A percentile compares a stretch with the other conserved stretches of the same genome.
Conservation (phyloP, 2,888 invertebrate genomes). For the Alcis repandata region DNA sequence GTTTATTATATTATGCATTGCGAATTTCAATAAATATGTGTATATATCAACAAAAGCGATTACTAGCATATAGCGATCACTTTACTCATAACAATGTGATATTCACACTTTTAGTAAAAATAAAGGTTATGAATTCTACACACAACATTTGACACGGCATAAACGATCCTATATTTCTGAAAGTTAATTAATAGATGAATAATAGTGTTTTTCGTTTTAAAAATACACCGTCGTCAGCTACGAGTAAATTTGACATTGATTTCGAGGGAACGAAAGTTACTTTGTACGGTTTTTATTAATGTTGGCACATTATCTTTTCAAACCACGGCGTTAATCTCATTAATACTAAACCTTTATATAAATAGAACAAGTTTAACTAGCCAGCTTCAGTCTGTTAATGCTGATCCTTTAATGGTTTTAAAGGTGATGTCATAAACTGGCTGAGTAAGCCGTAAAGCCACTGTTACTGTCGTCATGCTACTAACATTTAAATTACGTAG, state of each 20-base stretch:
- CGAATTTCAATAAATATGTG: background rate
- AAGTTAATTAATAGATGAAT: background rate
- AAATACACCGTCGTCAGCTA: background rate
- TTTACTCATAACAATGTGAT: background rate
- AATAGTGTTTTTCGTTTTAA: background rate
- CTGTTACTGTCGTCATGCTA: slow-evolving; percentile 17
- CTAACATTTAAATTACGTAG: slow-evolving; percentile 22
- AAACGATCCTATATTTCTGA: background rate
- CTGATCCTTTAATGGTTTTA: slow-evolving; percentile 20
- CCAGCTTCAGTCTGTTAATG: background rate
- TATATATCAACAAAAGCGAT: background rate
- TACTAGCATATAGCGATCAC: background rate
- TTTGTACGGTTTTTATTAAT: too few relatives aligned
- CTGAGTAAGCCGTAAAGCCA: slow-evolving; percentile 27
- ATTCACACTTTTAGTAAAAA: too few relatives aligned
- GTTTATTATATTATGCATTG: background rate
- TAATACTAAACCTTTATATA: too few relatives aligned
- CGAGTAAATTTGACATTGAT: background rate
- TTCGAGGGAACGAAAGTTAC: too few relatives aligned
- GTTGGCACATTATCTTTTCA: too few relatives aligned
- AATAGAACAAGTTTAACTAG: too few relatives aligned
- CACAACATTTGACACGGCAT: background rate
- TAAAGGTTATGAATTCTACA: too few relatives aligned
- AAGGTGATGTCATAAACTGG: slow-evolving; percentile 30
- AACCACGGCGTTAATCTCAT: too few relatives aligned